Evolutionary conservation across 1,140 invertebrate genomes (phyloP).

Genomic region (Conopomorpha cramerella): DNA sequence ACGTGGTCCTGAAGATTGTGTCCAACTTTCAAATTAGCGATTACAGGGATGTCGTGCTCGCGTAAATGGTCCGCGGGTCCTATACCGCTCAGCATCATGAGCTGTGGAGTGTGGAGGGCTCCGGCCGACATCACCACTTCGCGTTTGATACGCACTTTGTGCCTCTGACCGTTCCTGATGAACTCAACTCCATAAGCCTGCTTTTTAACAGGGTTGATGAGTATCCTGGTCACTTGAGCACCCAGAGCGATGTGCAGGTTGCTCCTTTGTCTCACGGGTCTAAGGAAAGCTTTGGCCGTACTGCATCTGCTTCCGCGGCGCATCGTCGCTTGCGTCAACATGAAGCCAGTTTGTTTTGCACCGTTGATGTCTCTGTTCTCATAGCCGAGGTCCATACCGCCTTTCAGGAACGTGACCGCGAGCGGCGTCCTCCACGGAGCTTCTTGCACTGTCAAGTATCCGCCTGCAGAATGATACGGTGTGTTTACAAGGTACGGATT

Average conservation of each 20-base stretch:
- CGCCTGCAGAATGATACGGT: conserved; percentile 76
- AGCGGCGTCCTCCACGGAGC: conserved; percentile 80
- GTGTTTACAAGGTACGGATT: conserved; percentile 78
- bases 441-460: conserved; percentile 84
- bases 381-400: conserved; percentile 80
- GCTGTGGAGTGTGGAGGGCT: conserved; percentile 77
- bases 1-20: conserved; percentile 86
- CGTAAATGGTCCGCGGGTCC: conserved; percentile 80
- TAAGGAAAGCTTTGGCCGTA: conserved; percentile 85
- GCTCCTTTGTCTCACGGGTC: conserved; percentile 74
- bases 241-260: conserved; percentile 85
- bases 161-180: conserved; percentile 65
- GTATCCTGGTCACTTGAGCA: conserved; percentile 73
- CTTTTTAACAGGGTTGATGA: conserved; percentile 70
- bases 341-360: conserved; percentile 80
- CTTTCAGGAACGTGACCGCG: conserved; percentile 80
- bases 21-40: conserved; percentile 78
- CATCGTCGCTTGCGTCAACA: conserved; percentile 85
- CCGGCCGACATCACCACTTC: conserved; percentile 85
- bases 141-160: conserved; percentile 69
- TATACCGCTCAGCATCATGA: conserved; percentile 90
- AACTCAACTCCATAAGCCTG: conserved; percentile 79
- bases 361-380: conserved; percentile 82
- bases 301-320: conserved; percentile 85
- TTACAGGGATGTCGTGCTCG: conserved; percentile 73